These are phyloP conservation scores for Steatocranus sp. DNA, from an alignment of 2,797 vertebrate species.

Conservation along the genomic window DNA sequence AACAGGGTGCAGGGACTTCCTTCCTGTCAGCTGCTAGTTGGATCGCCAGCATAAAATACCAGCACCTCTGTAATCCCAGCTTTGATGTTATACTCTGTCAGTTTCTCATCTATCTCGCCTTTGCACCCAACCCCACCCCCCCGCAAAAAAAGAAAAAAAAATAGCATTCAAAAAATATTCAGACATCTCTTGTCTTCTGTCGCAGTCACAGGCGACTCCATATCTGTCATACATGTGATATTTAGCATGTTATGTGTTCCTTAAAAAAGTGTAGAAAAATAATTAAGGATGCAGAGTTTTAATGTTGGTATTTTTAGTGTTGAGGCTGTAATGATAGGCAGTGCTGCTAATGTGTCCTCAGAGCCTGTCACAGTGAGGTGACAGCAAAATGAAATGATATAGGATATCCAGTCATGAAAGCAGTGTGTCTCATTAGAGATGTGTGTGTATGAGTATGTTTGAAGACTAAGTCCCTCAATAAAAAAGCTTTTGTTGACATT, in stretches of 20 bases:
- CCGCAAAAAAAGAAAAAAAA: background rate
- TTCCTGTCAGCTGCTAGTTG: background rate
- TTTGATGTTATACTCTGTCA: background rate
- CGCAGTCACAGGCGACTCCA: background rate
- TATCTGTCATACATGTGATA: background rate
- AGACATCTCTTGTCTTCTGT: background rate
- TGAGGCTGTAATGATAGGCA: background rate
- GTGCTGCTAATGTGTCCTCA: background rate
- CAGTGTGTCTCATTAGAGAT: background rate
- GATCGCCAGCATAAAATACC: background rate
- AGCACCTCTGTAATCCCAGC: background rate
- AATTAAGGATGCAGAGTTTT: background rate
- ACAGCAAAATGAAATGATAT: background rate
- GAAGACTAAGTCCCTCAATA: background rate
- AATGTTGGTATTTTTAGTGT: background rate
- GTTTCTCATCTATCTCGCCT: background rate
- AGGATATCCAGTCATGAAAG: background rate
- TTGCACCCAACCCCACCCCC: background rate
- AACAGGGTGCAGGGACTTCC: background rate
- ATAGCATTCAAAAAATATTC: fast-evolving
- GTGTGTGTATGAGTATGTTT: background rate
- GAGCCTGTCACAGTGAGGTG: background rate
- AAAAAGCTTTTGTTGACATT: fast-evolving
- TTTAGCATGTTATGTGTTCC: background rate
- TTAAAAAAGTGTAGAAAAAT: background rate